Percentiles rank a stretch among this genome's conserved stretches.
phyloP scores from a whole-genome alignment of 2,113 vertebrate species.

The Periophthalmus modestus region DNA sequence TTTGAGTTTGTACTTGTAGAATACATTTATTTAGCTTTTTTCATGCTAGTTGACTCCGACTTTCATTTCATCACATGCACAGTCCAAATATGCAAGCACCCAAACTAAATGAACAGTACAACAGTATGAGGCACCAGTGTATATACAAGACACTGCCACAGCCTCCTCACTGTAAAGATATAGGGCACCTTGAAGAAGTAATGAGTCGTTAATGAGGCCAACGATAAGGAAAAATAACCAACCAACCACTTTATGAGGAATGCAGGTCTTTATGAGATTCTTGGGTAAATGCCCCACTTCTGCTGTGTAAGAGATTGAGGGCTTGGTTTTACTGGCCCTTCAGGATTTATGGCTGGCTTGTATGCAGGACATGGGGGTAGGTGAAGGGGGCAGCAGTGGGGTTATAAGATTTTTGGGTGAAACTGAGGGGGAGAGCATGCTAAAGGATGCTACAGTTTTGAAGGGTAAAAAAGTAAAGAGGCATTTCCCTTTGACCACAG shows the following conservation, averaged over 20 bases:
- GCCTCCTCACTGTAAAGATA: constrained; percentile 38
- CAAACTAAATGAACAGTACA: background rate
- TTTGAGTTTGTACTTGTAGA: too few relatives aligned
- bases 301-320: constrained; percentile 35
- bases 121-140: constrained; percentile 25
- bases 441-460: constrained; percentile 16
- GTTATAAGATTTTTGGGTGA: background rate
- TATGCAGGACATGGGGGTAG: constrained; percentile 31
- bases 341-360: constrained; percentile 64
- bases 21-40: too few relatives aligned
- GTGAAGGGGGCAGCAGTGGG: background rate
- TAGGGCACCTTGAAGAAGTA: constrained; percentile 71
- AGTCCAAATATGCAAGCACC: background rate
- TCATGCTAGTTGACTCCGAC: too few relatives aligned
- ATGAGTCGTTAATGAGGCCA: constrained; percentile 67
- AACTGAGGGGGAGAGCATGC: background rate
- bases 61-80: background rate
- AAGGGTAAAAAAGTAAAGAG: constrained; percentile 44
- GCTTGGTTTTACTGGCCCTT: constrained; percentile 63
- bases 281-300: constrained; percentile 60
- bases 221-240: constrained; percentile 66
- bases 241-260: constrained; percentile 70
- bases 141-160: constrained; percentile 35
- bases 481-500: constrained; percentile 30
- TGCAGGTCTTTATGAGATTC: constrained; percentile 64